These are phyloP conservation scores for Falco novaeseelandiae DNA, from an alignment of 2,797 vertebrate genomes.

Conservation along the genomic window DNA sequence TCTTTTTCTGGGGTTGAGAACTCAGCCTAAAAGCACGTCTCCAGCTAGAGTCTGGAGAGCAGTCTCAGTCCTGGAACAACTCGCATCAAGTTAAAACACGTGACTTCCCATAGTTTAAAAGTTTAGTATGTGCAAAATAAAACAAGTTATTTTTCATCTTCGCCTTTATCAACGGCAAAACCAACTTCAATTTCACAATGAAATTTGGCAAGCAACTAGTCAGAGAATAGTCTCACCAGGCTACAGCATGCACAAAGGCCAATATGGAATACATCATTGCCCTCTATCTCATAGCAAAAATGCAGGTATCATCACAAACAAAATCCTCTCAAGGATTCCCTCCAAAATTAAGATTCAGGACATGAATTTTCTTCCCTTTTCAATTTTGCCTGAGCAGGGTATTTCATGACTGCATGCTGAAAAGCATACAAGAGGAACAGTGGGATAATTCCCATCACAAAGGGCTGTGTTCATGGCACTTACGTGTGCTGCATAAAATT, in stretches of 20 bases:
- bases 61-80: conserved; percentile 9
- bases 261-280: not conserved
- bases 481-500: rapidly evolving
- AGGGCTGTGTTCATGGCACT: not conserved
- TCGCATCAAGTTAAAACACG: not conserved
- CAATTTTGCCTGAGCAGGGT: not conserved
- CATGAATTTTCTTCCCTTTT: not conserved
- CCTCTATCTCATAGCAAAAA: not conserved
- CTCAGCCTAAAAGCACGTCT: conserved; percentile 41
- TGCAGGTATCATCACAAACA: not conserved
- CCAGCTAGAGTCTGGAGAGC: not conserved
- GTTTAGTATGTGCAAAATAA: conserved; percentile 20
- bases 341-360: not conserved
- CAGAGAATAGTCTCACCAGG: not conserved
- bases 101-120: not conserved
- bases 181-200: conserved; percentile 72
- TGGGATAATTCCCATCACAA: not conserved
- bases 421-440: not conserved
- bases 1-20: conserved; percentile 71
- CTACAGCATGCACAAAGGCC: not conserved
- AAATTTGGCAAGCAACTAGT: conserved; percentile 69
- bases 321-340: not conserved
- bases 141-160: not conserved
- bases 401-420: not conserved
- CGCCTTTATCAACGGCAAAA: conserved; percentile 9